Percentiles rank a stretch among this genome's conserved stretches.
phyloP scores from a whole-genome alignment of 2,797 vertebrate genomes.

The Sternarchorhynchus goeldii region DNA sequence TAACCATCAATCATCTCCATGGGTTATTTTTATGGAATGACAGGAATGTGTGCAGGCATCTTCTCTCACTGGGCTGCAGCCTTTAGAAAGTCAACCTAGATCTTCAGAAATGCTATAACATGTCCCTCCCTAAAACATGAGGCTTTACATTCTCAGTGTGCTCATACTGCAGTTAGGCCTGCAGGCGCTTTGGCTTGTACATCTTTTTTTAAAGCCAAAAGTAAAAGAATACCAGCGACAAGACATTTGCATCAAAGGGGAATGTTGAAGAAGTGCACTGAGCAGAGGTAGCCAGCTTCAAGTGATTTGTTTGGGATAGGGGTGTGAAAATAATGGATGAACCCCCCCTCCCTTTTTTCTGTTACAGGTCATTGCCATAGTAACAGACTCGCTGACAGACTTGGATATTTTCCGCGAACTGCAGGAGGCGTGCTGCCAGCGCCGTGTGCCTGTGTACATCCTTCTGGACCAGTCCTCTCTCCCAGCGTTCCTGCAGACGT shows the following conservation, averaged over 20 bases:
- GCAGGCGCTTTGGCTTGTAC: conserved; percentile 25
- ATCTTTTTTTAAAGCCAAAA: conserved; percentile 35
- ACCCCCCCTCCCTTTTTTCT: conserved; percentile 47
- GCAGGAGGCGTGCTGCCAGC: conserved; percentile 82
- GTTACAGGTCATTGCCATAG: conserved; percentile 93
- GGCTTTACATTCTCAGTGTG: background rate
- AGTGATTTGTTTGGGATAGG: background rate
- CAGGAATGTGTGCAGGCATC: conserved; percentile 38
- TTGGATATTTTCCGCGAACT: conserved; percentile 93
- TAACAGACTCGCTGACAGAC: conserved; percentile 95
- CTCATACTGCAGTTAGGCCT: conserved; percentile 32
- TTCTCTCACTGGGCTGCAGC: conserved; percentile 8
- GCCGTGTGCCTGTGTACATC: conserved; percentile 89
- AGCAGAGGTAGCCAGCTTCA: background rate
- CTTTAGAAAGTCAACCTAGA: conserved; percentile 18
- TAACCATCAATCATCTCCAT: background rate
- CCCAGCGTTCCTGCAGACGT: conserved; percentile 90
- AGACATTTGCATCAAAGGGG: too few species aligned
- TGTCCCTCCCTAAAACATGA: conserved; percentile 26
- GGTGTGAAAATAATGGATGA: background rate
- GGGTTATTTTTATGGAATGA: conserved; percentile 32
- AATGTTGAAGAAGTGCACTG: too few species aligned
- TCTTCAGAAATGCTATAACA: conserved; percentile 41
- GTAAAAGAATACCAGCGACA: conserved; percentile 32
- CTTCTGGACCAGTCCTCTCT: conserved; percentile 86